phyloP scores from a whole-genome alignment of 2,888 invertebrate species.

The Himalopsyche kuldschensis region DNA sequence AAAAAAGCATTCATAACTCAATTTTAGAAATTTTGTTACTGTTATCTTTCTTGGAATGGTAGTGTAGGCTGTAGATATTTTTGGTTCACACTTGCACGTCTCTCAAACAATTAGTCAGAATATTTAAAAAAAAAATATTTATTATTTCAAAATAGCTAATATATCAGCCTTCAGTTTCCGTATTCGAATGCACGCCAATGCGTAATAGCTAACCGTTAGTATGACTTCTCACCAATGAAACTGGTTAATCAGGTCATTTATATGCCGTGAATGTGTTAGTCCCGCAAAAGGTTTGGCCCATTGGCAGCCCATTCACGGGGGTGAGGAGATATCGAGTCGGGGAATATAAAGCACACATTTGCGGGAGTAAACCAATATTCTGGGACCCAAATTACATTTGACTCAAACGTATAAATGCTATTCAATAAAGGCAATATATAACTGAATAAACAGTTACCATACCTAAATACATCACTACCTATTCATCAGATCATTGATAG shows the following conservation, averaged over 20 bases:
- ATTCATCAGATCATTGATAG: neutral
- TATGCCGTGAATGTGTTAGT: neutral
- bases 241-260: constrained; percentile 1
- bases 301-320: constrained; percentile 2
- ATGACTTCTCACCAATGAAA: neutral
- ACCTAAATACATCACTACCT: neutral
- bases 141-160: too few species aligned
- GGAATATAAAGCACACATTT: constrained; percentile 7
- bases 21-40: too few species aligned
- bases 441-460: neutral
- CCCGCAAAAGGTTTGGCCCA: neutral
- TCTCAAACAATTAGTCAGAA: too few species aligned
- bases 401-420: neutral
- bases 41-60: too few species aligned
- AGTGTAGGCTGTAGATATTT: too few species aligned
- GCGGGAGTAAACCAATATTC: neutral
- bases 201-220: neutral
- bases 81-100: too few species aligned
- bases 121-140: too few species aligned
- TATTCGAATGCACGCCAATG: neutral
- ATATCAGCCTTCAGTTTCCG: too few species aligned
- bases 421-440: neutral
- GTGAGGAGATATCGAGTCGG: neutral
- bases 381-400: neutral
- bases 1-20: too few species aligned